A percentile compares a stretch with the other conserved stretches of the same genome.
Evolutionary conservation across 2,113 vertebrate genomes (phyloP).

Genomic region (Xerus inauris): DNA sequence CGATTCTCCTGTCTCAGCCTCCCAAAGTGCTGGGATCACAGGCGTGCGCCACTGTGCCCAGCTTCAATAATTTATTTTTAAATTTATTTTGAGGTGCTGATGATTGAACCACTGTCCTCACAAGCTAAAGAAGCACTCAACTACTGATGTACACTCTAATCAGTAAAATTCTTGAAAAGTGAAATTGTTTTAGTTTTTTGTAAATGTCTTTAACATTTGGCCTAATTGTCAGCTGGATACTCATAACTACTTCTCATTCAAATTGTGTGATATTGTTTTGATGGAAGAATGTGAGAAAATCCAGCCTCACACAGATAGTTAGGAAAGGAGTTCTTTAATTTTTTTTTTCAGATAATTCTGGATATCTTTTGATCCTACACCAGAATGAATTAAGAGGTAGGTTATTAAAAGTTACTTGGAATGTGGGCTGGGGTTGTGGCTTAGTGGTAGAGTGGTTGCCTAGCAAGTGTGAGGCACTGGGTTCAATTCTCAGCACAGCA

Average conservation of each 20-base stretch:
- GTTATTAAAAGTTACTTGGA: neutral
- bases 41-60: too few species aligned
- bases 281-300: neutral
- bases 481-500: too few species aligned
- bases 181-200: neutral
- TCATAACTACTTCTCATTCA: neutral
- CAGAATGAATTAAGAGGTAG: neutral
- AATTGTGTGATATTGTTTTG: neutral
- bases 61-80: too few species aligned
- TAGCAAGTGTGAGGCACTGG: too few species aligned
- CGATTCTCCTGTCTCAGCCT: too few species aligned
- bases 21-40: too few species aligned
- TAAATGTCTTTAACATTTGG: neutral
- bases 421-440: too few species aligned
- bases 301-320: neutral
- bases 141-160: too few species aligned
- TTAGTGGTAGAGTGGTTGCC: too few species aligned
- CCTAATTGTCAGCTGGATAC: neutral
- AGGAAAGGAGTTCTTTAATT: neutral
- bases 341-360: neutral
- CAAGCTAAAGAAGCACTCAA: too few species aligned
- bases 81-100: too few species aligned
- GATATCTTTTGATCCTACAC: neutral
- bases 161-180: neutral
- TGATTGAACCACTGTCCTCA: too few species aligned